A percentile compares a stretch with the other conserved stretches of the same genome.
phyloP scores from a whole-genome alignment of 1,140 invertebrate species.

The Eriosoma lanigerum region DNA sequence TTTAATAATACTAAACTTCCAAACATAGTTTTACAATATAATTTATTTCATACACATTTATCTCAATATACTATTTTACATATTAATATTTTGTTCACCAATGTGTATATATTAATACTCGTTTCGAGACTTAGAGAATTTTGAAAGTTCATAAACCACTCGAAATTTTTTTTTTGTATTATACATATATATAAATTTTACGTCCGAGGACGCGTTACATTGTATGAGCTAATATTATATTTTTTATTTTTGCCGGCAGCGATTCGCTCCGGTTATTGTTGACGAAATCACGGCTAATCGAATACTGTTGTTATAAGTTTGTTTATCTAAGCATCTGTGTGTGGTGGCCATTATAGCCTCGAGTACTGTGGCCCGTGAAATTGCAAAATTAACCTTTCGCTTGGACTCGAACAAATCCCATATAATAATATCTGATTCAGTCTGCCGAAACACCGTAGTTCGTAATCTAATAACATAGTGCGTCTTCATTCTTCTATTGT shows the following conservation, averaged over 20 bases:
- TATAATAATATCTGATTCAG: not conserved
- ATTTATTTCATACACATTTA: too few relatives aligned
- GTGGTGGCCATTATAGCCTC: slow-evolving; percentile 37
- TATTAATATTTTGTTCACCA: too few relatives aligned
- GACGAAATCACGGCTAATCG: slow-evolving; percentile 45
- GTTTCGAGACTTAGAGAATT: too few relatives aligned
- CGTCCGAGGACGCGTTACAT: slow-evolving; percentile 28
- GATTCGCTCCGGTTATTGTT: slow-evolving; percentile 51
- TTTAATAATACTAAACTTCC: too few relatives aligned
- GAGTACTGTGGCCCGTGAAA: slow-evolving; percentile 36
- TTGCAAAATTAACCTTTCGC: slow-evolving; percentile 50
- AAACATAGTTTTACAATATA: too few relatives aligned
- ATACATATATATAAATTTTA: not conserved
- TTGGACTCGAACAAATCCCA: not conserved
- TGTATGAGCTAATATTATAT: slow-evolving; percentile 1
- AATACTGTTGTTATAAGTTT: slow-evolving; percentile 39
- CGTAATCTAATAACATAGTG: too few relatives aligned
- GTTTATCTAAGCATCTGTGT: slow-evolving; percentile 47
- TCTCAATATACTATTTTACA: too few relatives aligned
- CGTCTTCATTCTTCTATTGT: not conserved
- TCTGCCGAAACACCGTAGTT: not conserved
- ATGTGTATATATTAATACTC: too few relatives aligned
- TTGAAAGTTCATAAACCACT: not conserved
- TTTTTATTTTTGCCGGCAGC: not conserved
- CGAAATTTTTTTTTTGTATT: not conserved